Conservation (phyloP, 1,140 invertebrate species). For the Asbolus verrucosus region DNA sequence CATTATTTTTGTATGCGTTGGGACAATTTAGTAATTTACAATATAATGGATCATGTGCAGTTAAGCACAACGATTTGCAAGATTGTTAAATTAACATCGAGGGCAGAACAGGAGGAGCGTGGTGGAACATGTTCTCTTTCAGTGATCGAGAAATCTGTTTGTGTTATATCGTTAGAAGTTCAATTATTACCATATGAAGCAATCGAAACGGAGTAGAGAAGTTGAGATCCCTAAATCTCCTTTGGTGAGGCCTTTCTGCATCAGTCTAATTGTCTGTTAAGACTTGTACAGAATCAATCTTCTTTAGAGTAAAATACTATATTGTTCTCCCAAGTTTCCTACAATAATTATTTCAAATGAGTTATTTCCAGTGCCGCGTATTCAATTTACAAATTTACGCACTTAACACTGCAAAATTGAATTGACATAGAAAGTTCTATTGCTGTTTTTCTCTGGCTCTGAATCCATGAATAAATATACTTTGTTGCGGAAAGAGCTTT, state of each 20-base stretch:
- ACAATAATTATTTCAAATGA: slow-evolving; percentile 46
- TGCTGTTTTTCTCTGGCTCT: slow-evolving; percentile 30
- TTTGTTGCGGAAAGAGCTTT: slow-evolving; percentile 41
- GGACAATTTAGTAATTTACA: slow-evolving; percentile 23
- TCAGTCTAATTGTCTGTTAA: slow-evolving; percentile 37
- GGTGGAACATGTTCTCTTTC: too few relatives aligned
- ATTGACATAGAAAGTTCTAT: slow-evolving; percentile 42
- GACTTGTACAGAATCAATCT: slow-evolving; percentile 42
- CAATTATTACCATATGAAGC: slow-evolving; percentile 19
- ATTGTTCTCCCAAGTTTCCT: slow-evolving; percentile 40
- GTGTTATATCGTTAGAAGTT: slow-evolving; percentile 11
- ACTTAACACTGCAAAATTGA: slow-evolving; percentile 43
- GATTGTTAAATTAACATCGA: too few relatives aligned
- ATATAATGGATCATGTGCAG: slow-evolving; percentile 6
- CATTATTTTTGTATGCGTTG: slow-evolving; percentile 15
- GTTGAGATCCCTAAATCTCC: slow-evolving; percentile 21
- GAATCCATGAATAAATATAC: slow-evolving; percentile 44
- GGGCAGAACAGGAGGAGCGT: too few relatives aligned
- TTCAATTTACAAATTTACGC: slow-evolving; percentile 42
- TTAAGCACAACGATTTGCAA: too few relatives aligned
- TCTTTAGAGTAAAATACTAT: slow-evolving; percentile 41
- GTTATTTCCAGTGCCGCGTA: slow-evolving; percentile 41
- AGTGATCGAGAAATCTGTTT: too few relatives aligned
- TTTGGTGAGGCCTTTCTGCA: slow-evolving; percentile 31
- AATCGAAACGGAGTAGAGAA: slow-evolving; percentile 3